Percentiles rank a stretch among this genome's conserved stretches.
Conservation (phyloP, 2,888 invertebrate species). For the Stenurella melanura region DNA sequence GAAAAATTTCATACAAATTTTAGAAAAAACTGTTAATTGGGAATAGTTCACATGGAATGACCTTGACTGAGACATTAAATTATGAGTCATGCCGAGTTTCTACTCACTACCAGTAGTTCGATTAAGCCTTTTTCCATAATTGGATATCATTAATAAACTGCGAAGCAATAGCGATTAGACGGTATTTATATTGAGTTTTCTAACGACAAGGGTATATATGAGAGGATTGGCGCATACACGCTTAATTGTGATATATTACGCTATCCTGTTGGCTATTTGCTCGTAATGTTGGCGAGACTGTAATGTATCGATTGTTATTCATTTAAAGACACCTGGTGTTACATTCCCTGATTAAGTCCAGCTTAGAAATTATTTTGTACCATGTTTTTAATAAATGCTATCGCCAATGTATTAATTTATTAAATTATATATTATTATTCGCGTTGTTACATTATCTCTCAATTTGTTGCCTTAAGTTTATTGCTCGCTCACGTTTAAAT, state of each 20-base stretch:
- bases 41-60: not conserved
- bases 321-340: slow-evolving; percentile 20
- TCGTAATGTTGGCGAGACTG: slow-evolving; percentile 1
- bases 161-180: slow-evolving; percentile 19
- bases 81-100: not conserved
- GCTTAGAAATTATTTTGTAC: not conserved
- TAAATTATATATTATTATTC: not conserved
- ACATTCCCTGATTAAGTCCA: slow-evolving; percentile 5
- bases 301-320: slow-evolving; percentile 28
- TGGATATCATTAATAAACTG: slow-evolving; percentile 23
- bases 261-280: not conserved
- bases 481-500: not conserved
- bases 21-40: too few relatives aligned
- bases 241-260: slow-evolving; percentile 29
- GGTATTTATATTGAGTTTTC: slow-evolving; percentile 17
- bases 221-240: slow-evolving; percentile 1
- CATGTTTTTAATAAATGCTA: not conserved
- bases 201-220: slow-evolving; percentile 9
- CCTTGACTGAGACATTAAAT: slow-evolving; percentile 8
- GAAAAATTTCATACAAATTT: too few relatives aligned
- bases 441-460: not conserved
- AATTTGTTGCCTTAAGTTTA: slow-evolving; percentile 7
- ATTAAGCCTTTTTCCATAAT: slow-evolving; percentile 28
- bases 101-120: slow-evolving; percentile 5
- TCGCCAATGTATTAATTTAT: not conserved